These are phyloP conservation scores for Charanyca ferruginea DNA, from an alignment of 2,888 invertebrate species.

Conservation along the genomic window DNA sequence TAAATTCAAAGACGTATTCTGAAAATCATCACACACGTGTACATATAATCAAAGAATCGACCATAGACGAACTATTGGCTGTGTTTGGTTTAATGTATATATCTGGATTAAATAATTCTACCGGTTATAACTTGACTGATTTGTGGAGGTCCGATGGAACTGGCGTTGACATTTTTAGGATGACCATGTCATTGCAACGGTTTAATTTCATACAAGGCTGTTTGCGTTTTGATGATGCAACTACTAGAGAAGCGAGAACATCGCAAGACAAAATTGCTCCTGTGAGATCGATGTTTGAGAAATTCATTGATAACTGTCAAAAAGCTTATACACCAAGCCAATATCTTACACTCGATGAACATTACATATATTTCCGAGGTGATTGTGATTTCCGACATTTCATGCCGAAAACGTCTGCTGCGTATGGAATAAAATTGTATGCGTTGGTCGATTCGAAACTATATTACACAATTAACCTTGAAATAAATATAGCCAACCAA, in stretches of 20 bases:
- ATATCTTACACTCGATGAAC: constrained; percentile 34
- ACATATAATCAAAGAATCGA: constrained; percentile 21
- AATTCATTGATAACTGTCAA: constrained; percentile 33
- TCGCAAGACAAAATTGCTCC: constrained; percentile 30
- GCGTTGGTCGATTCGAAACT: constrained; percentile 44
- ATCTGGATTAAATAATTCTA: constrained; percentile 38
- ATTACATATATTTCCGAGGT: constrained; percentile 37
- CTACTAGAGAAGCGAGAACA: constrained; percentile 16
- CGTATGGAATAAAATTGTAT: constrained; percentile 50
- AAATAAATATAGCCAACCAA: constrained; percentile 48
- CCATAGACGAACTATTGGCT: constrained; percentile 38
- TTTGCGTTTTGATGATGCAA: constrained; percentile 41
- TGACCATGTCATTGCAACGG: constrained; percentile 44
- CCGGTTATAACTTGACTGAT: constrained; percentile 39
- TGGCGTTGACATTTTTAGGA: constrained; percentile 50
- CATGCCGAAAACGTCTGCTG: constrained; percentile 24
- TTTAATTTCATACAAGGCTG: constrained; percentile 45
- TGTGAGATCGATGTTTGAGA: constrained; percentile 25
- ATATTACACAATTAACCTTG: constrained; percentile 42
- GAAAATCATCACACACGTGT: constrained; percentile 10
- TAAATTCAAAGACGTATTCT: constrained; percentile 15
- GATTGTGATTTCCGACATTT: constrained; percentile 34
- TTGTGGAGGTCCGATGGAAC: constrained; percentile 50
- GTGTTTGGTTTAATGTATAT: constrained; percentile 46
- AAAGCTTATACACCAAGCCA: constrained; percentile 31